Conservation (phyloP, 2,113 vertebrate genomes). For the Panurus biarmicus region DNA sequence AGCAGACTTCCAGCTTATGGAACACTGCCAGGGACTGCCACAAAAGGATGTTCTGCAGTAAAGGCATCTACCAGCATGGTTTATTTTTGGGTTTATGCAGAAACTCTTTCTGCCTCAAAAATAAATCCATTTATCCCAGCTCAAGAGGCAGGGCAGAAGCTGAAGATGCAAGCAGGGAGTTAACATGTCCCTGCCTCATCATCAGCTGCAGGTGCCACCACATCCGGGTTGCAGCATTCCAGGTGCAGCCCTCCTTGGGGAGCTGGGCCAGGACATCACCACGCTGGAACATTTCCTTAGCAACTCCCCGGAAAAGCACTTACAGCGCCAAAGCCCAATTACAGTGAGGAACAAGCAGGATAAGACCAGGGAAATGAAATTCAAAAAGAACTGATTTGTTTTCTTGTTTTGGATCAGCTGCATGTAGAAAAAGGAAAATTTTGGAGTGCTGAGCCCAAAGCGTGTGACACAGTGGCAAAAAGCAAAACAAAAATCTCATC, state of each 20-base stretch:
- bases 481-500: neutral
- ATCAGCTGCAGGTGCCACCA: neutral
- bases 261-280: neutral
- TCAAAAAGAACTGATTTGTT: constrained; percentile 39
- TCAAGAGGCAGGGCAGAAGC: neutral
- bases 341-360: neutral
- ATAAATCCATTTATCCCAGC: neutral
- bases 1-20: neutral
- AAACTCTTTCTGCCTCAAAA: neutral
- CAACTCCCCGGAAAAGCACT: constrained; percentile 9
- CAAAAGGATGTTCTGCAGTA: neutral
- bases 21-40: neutral
- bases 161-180: neutral
- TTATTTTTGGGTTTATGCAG: neutral
- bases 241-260: neutral
- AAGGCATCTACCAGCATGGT: neutral
- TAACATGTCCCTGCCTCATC: neutral
- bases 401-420: constrained; percentile 28
- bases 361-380: constrained; percentile 33
- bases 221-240: neutral
- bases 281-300: neutral
- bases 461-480: neutral
- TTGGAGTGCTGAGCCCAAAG: neutral
- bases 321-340: neutral
- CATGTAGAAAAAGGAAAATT: neutral